phyloP scores from a whole-genome alignment of 2,888 invertebrate genomes.

The Phanerotoma sp. region DNA sequence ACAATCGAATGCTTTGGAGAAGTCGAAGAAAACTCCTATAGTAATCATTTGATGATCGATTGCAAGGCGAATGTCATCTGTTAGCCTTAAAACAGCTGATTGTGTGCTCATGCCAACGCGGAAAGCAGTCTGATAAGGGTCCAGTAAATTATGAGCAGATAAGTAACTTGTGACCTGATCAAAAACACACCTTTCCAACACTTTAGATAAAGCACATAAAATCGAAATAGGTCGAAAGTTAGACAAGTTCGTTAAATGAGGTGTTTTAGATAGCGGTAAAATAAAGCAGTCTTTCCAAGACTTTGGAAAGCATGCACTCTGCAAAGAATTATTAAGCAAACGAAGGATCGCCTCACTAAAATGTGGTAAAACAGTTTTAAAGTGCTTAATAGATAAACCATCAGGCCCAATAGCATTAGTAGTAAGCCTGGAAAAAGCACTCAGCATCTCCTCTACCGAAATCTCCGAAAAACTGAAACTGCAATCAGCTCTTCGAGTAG shows the following conservation, averaged over 20 bases:
- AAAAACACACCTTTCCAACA: conserved; percentile 5
- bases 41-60: background rate
- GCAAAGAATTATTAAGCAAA: background rate
- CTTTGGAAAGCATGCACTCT: background rate
- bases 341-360: background rate
- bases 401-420: background rate
- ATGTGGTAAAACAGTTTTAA: background rate
- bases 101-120: no score
- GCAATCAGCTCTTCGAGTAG: no score
- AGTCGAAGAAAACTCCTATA: no score
- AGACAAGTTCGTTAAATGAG: background rate
- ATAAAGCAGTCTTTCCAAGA: background rate
- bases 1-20: background rate
- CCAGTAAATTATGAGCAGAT: background rate
- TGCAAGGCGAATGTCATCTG: no score
- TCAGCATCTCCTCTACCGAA: no score
- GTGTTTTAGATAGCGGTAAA: background rate
- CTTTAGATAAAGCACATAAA: background rate
- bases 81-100: no score
- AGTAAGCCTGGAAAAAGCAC: no score
- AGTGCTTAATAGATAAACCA: background rate
- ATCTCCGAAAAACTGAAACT: no score
- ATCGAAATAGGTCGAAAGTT: conserved; percentile 8
- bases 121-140: no score
- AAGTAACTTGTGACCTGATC: background rate